Evolutionary conservation across 2,888 invertebrate genomes (phyloP).

Genomic region (Drosophila siamana): DNA sequence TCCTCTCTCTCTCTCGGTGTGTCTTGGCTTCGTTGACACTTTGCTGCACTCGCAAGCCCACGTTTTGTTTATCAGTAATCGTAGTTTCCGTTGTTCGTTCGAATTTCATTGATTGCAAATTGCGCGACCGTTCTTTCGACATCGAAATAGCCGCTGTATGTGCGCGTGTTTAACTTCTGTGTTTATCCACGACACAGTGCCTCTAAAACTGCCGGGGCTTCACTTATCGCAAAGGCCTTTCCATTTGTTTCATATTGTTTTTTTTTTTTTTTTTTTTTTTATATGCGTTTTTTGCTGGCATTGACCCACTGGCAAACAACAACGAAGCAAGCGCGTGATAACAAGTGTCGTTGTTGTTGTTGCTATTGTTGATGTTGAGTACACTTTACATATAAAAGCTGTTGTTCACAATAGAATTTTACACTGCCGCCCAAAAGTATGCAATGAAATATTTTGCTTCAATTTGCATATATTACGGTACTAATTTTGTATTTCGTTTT

Average conservation of each 20-base stretch:
- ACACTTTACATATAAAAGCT: conserved; percentile 7
- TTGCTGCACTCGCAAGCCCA: conserved; percentile 39
- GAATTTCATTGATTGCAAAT: conserved; percentile 63
- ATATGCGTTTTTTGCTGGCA: conserved; percentile 64
- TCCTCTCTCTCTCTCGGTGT: not conserved
- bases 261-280: no score
- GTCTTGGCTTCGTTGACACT: conserved; percentile 65
- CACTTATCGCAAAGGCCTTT: conserved; percentile 46
- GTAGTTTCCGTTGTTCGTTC: conserved; percentile 54
- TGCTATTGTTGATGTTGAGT: conserved; percentile 4
- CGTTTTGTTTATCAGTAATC: conserved; percentile 52
- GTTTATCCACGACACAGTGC: conserved; percentile 55
- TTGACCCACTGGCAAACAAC: conserved; percentile 66
- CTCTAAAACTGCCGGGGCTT: conserved; percentile 41
- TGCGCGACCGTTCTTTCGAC: conserved; percentile 46
- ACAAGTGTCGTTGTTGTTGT: conserved; percentile 37
- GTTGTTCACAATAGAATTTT: conserved; percentile 6
- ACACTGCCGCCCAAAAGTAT: conserved; percentile 59
- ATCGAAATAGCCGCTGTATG: conserved; percentile 39
- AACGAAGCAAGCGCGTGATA: conserved; percentile 56
- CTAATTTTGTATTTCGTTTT: conserved; percentile 7
- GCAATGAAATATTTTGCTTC: conserved; percentile 24
- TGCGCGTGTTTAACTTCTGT: conserved; percentile 1
- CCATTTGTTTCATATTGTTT: no score
- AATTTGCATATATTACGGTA: no score